Conservation (phyloP, 2,113 vertebrate species). For the Myrmophylax atrothorax region DNA sequence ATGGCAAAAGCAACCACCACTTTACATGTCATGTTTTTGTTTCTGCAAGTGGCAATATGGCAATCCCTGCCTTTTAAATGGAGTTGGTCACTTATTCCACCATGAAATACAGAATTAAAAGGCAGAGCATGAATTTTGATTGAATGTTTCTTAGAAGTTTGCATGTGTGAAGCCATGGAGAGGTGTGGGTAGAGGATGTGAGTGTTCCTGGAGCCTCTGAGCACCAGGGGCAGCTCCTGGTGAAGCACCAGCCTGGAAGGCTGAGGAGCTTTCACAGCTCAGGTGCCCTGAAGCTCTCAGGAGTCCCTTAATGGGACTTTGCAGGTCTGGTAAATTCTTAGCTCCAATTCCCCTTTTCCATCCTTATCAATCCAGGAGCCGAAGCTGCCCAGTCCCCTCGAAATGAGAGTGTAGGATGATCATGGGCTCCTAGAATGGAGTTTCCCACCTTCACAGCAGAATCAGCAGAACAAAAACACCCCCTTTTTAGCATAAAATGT, state of each 20-base stretch:
- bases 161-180: neutral
- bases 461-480: neutral
- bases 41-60: neutral
- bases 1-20: neutral
- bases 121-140: neutral
- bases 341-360: neutral
- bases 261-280: neutral
- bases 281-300: neutral
- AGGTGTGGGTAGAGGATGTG: neutral
- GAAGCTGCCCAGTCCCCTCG: neutral
- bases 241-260: neutral
- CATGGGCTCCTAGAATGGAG: neutral
- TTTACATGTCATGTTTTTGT: neutral
- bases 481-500: neutral
- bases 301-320: neutral
- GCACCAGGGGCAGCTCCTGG: neutral
- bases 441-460: neutral
- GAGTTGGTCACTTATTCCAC: neutral
- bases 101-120: neutral
- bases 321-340: neutral
- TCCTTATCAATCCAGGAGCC: neutral
- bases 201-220: neutral
- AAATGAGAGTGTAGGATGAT: neutral
- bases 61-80: neutral
- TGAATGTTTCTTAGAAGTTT: neutral